A percentile compares a stretch with the other conserved stretches of the same genome.
Conservation (phyloP, 2,888 invertebrate species). For the Rhodophaea formosa region DNA sequence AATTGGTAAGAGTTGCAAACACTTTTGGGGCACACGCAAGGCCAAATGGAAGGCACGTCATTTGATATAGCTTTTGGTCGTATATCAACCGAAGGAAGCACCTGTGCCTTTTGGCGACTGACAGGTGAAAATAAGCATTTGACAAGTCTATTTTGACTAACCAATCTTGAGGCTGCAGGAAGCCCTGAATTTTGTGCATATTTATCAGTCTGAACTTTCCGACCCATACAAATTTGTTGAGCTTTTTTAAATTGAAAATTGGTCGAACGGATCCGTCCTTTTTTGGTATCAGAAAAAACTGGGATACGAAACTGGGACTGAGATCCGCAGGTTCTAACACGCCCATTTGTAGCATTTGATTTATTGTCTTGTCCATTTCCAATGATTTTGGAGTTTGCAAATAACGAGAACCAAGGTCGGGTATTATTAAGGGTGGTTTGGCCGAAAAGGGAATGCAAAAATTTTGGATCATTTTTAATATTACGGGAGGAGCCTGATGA, state of each 20-base stretch:
- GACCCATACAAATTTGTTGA: no score
- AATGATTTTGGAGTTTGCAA: background rate
- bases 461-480: background rate
- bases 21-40: background rate
- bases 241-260: no score
- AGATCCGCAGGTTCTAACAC: background rate
- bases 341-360: background rate
- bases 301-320: background rate
- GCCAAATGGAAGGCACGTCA: background rate
- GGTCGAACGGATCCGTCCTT: background rate
- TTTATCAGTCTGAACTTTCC: background rate
- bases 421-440: no score
- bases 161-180: background rate
- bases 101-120: background rate
- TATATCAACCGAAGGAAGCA: background rate
- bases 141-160: background rate
- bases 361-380: background rate
- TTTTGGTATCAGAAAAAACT: background rate
- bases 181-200: background rate
- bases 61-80: background rate
- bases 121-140: background rate
- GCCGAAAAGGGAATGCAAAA: slow-evolving; percentile 7
- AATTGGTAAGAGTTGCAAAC: background rate
- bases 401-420: no score
- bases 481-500: no score